phyloP scores from a whole-genome alignment of 2,888 invertebrate species.

The Meiosimyza decipiens region DNA sequence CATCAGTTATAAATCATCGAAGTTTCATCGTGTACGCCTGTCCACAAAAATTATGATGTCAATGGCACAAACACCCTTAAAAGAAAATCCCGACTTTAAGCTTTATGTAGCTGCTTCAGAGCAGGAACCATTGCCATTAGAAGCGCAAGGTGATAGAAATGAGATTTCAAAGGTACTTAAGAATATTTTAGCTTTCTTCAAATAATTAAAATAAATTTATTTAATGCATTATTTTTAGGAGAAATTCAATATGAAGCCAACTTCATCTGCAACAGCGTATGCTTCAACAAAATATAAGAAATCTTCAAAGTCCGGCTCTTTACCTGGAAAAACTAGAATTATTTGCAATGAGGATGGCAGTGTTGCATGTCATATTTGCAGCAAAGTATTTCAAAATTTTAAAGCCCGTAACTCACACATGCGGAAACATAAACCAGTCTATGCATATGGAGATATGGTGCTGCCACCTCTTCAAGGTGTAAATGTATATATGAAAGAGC shows the following conservation, averaged over 20 bases:
- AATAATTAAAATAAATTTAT: too few species aligned
- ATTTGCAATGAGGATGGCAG: slow-evolving; percentile 40
- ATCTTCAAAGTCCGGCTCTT: background rate
- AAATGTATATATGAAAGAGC: slow-evolving; percentile 14
- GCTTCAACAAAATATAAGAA: background rate
- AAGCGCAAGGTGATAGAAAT: slow-evolving; percentile 22
- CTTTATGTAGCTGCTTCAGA: slow-evolving; percentile 31
- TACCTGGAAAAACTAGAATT: background rate
- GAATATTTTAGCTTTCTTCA: background rate
- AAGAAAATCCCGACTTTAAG: slow-evolving; percentile 26
- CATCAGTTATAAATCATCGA: slow-evolving; percentile 50
- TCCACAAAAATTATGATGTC: slow-evolving; percentile 28
- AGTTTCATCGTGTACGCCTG: slow-evolving; percentile 36
- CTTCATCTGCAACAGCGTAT: too few species aligned
- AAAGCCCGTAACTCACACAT: slow-evolving; percentile 58
- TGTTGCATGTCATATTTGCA: slow-evolving; percentile 53
- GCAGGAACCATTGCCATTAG: slow-evolving; percentile 36
- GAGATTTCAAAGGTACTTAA: slow-evolving; percentile 19
- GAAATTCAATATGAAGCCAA: background rate
- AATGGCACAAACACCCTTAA: slow-evolving; percentile 16
- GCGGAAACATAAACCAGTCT: slow-evolving; percentile 52
- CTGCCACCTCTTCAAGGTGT: slow-evolving; percentile 19
- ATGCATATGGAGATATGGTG: slow-evolving; percentile 34
- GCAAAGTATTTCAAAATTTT: slow-evolving; percentile 52
- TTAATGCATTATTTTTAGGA: slow-evolving; percentile 3